Evolutionary conservation across 2,888 invertebrate species (phyloP), one percentile per base, ranked within the genome.

Genomic region (Parnassius smintheus): DNA sequence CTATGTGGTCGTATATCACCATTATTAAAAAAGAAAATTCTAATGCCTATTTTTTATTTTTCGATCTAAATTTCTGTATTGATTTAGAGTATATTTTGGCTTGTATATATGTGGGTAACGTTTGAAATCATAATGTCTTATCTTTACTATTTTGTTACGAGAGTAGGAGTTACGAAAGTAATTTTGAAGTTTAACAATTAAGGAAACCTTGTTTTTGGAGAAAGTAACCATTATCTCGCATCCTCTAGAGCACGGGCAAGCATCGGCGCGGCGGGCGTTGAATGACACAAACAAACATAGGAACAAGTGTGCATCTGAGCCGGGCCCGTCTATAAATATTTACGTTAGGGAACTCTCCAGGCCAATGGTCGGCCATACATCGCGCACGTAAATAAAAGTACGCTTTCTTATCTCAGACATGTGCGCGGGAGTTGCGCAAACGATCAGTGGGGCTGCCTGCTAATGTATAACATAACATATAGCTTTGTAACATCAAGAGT

Each of bases 241-340:
- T 58, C 12, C 51, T 46, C 55, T 41, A 54, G 12, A 44, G 45
- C 52, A 44, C 48, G 41, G 49, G 42, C 18, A 25, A 41, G 46
- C 52, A 51, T 49, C 54, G 65, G 65, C 46, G 53, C 41, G 56
- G 55, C 59, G 68, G 71, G 71, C 77, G 88, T 82, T 88, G 91
- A 91, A 83, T 87, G 91, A 91, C 88, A 91, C 86, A 86, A 83
- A 83, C 91, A 91, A 91, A 91, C 90, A 90, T 77, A 82, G 79
- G 80, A 85, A 83, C 89, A 86, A 91, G 86, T 85, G 85, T 76
- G 81, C 83, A 84, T 78, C 77, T 80, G 82, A 76, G 72, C 74
- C 70, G 74, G 69, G 77, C 70, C 77, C 72, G 77, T 84, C 90
- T 91, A 90, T 91, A 91, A 91, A 91, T 91, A 91, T 91, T 91